phyloP scores from a whole-genome alignment of 1,140 invertebrate genomes.

The Aphelenchoides fujianensis region DNA sequence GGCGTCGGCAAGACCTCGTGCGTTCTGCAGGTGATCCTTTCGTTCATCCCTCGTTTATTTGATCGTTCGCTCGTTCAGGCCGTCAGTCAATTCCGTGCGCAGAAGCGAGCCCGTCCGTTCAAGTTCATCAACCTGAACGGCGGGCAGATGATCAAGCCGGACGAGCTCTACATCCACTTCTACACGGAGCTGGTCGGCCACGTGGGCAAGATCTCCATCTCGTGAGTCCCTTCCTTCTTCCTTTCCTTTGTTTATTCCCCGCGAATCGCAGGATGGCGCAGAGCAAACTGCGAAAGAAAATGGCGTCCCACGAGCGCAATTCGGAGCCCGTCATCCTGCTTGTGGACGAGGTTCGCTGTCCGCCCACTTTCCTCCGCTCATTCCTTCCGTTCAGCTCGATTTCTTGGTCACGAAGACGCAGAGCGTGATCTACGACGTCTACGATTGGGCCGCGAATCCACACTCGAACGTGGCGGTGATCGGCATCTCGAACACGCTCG shows the following conservation, averaged over 20 bases:
- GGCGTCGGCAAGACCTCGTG: conserved; percentile 22
- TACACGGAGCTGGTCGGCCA: not conserved
- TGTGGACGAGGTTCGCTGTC: conserved; percentile 8
- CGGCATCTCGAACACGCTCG: conserved; percentile 15
- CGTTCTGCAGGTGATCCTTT: conserved; percentile 7
- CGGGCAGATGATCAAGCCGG: conserved; percentile 17
- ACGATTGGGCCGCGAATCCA: not conserved
- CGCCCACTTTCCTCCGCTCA: not conserved
- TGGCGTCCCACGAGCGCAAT: too few species aligned
- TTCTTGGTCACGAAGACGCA: conserved; percentile 7
- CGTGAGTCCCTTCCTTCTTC: not conserved
- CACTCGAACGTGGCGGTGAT: not conserved
- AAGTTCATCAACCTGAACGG: conserved; percentile 8
- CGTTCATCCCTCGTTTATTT: not conserved
- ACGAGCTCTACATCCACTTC: conserved; percentile 17
- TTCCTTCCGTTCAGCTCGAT: not conserved
- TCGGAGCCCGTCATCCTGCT: conserved; percentile 4
- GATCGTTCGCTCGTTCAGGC: not conserved
- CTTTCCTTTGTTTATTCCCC: too few species aligned
- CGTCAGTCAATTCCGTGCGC: not conserved
- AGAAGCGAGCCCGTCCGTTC: not conserved
- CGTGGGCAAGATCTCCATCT: not conserved
- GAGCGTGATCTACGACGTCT: conserved; percentile 17
- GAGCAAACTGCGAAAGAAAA: too few species aligned
- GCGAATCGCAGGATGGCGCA: too few species aligned